A percentile compares a stretch with the other conserved stretches of the same genome.
Evolutionary conservation across 2,888 invertebrate species (phyloP).

Genomic region (Trilocha varians): DNA sequence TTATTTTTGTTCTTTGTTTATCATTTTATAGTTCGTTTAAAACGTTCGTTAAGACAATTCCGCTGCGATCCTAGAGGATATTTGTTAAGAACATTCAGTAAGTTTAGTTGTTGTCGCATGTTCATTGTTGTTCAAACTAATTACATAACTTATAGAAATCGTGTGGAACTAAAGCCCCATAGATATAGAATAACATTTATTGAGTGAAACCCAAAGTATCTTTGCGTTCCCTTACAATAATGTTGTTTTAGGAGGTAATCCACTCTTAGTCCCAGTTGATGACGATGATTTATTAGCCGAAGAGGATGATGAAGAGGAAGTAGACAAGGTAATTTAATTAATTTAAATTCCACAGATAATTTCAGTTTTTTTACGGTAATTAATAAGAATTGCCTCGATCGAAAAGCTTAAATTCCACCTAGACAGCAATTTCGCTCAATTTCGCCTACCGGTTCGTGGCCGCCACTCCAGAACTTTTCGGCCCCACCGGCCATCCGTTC

Average conservation of each 20-base stretch:
- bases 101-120: conserved; percentile 27
- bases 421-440: too few species aligned
- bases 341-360: neutral
- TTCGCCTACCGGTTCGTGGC: too few species aligned
- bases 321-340: conserved; percentile 78
- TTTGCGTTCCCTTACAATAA: neutral
- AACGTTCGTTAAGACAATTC: conserved; percentile 28
- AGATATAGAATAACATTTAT: neutral
- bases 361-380: neutral
- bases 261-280: conserved; percentile 66
- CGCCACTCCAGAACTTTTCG: too few species aligned
- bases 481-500: too few species aligned
- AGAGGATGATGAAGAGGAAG: conserved; percentile 93
- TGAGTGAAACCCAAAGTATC: neutral
- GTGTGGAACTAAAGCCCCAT: too few species aligned
- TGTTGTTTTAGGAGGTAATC: conserved; percentile 49
- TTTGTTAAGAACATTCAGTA: conserved; percentile 38
- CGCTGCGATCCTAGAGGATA: conserved; percentile 37
- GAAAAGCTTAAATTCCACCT: too few species aligned
- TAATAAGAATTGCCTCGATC: too few species aligned
- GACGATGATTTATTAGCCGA: conserved; percentile 79
- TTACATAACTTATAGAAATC: too few species aligned
- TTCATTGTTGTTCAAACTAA: conserved; percentile 5
- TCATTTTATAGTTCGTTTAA: conserved; percentile 45
- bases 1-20: conserved; percentile 1